Conservation (phyloP, 2,113 vertebrate species). For the Hypanus sabinus region DNA sequence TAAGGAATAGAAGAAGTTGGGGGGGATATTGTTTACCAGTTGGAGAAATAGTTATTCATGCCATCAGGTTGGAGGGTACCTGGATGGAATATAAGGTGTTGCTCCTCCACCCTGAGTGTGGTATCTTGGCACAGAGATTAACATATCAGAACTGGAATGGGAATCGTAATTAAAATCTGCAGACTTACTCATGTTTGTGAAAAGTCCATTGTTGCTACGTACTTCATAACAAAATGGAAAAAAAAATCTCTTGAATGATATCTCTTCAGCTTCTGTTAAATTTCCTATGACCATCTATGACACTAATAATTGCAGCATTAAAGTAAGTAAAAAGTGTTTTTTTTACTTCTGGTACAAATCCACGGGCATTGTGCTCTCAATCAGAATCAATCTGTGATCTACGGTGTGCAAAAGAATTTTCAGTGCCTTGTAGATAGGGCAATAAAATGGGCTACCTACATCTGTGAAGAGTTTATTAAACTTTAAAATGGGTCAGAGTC, state of each 20-base stretch:
- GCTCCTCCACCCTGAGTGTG: no score
- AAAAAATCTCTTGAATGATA: background rate
- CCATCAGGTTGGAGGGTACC: no score
- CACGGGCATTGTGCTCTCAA: background rate
- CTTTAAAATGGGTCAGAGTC: constrained; percentile 33
- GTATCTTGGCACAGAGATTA: no score
- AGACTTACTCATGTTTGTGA: background rate
- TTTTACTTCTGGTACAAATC: constrained; percentile 4
- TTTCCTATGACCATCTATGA: background rate
- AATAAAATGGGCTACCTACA: constrained; percentile 15
- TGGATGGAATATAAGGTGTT: no score
- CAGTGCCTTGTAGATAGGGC: constrained; percentile 23
- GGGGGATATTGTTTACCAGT: no score
- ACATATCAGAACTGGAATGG: no score
- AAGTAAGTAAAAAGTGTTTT: background rate
- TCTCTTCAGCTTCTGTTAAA: background rate
- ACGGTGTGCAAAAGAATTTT: background rate
- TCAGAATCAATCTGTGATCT: background rate
- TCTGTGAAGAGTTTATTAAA: background rate
- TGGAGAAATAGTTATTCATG: no score
- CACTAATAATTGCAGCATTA: background rate
- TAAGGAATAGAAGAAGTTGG: no score
- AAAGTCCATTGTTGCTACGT: background rate
- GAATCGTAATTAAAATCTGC: no score
- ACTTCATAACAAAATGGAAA: background rate